phyloP scores from a whole-genome alignment of 2,888 invertebrate genomes.

The Amphipyra berbera region DNA sequence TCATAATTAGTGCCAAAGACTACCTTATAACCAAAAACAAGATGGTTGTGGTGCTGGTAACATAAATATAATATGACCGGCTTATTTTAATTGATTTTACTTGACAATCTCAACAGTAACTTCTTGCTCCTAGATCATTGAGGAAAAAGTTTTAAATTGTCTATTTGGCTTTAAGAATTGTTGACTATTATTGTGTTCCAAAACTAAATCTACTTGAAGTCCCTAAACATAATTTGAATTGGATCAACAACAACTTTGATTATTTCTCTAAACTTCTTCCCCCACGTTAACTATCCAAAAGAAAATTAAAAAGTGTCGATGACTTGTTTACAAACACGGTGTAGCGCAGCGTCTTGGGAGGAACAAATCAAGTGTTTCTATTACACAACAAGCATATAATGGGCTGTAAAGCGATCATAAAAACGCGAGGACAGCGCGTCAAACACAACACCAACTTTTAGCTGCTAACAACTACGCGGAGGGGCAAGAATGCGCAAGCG shows the following conservation, averaged over 20 bases:
- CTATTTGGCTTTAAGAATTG: neutral
- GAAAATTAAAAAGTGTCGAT: slow-evolving; percentile 60
- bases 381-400: slow-evolving; percentile 64
- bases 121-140: no score
- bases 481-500: slow-evolving; percentile 4
- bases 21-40: neutral
- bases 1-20: neutral
- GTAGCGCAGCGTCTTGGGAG: slow-evolving; percentile 44
- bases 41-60: no score
- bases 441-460: slow-evolving; percentile 52
- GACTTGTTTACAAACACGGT: slow-evolving; percentile 60
- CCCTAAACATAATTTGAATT: slow-evolving; percentile 39
- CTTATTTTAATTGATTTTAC: no score
- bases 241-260: slow-evolving; percentile 33
- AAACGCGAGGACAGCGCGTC: slow-evolving; percentile 57
- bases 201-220: slow-evolving; percentile 3
- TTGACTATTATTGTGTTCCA: slow-evolving; percentile 7
- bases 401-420: slow-evolving; percentile 66
- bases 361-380: slow-evolving; percentile 60
- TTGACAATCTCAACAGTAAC: no score
- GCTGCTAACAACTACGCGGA: slow-evolving; percentile 51
- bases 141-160: no score
- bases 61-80: no score
- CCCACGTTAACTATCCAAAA: slow-evolving; percentile 40
- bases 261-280: slow-evolving; percentile 24